Conservation (phyloP, 1,140 invertebrate genomes). For the Agrilus planipennis region DNA sequence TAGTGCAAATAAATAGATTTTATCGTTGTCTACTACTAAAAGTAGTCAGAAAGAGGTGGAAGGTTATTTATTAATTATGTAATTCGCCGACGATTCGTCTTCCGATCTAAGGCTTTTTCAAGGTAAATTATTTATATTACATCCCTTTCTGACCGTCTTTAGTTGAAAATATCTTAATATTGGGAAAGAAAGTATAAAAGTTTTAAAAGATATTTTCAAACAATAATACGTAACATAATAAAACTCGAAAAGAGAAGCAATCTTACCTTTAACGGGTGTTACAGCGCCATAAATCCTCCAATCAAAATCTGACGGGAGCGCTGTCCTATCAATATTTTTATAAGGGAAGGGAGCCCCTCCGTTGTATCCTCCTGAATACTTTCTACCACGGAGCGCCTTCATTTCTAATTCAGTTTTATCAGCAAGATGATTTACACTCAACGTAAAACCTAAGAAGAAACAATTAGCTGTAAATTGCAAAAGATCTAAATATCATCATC, state of each 20-base stretch:
- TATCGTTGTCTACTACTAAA: too few relatives aligned
- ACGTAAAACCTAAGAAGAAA: conserved; percentile 60
- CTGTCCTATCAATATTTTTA: conserved; percentile 28
- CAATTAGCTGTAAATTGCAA: neutral
- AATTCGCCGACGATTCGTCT: too few relatives aligned
- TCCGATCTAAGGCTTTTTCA: too few relatives aligned
- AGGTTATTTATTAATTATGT: too few relatives aligned
- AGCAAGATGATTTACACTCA: conserved; percentile 81
- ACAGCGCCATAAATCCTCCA: conserved; percentile 90
- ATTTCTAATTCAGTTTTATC: conserved; percentile 72
- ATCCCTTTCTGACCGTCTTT: too few relatives aligned
- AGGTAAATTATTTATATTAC: too few relatives aligned
- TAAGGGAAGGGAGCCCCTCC: conserved; percentile 71
- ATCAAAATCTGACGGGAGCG: conserved; percentile 62
- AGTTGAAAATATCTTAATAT: too few relatives aligned
- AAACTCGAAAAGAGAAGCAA: too few relatives aligned
- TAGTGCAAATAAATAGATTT: too few relatives aligned
- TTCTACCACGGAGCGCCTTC: conserved; percentile 63
- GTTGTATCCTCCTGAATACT: conserved; percentile 54
- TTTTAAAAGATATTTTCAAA: neutral
- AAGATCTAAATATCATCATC: too few relatives aligned
- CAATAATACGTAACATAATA: neutral
- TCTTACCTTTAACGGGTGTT: conserved; percentile 78
- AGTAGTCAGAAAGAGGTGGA: too few relatives aligned
- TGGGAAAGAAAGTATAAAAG: neutral